Percentiles rank a stretch among this genome's conserved stretches.
Evolutionary conservation across 2,888 invertebrate species (phyloP).

Genomic region (Nomada hirtipes): DNA sequence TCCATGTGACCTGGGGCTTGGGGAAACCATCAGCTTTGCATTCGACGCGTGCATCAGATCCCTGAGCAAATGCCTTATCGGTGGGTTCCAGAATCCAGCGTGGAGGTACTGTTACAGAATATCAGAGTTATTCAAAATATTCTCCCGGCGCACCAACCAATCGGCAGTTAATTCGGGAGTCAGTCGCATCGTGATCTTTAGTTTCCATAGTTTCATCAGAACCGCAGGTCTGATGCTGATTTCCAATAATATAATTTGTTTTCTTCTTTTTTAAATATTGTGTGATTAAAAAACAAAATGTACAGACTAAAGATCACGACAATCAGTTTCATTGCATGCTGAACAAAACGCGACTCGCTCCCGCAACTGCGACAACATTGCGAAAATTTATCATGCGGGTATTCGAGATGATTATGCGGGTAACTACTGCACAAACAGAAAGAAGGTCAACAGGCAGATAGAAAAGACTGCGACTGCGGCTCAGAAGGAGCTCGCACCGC

Average conservation of each 20-base stretch:
- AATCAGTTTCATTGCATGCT: conserved; percentile 55
- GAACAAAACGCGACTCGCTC: conserved; percentile 63
- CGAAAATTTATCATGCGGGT: conserved; percentile 65
- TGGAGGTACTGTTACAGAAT: conserved; percentile 92
- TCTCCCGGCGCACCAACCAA: conserved; percentile 47
- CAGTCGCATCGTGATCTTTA: conserved; percentile 56
- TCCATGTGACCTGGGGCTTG: conserved; percentile 97
- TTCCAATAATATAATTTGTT: neutral
- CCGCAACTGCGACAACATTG: conserved; percentile 66
- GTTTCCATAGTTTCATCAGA: neutral
- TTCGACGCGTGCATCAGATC: conserved; percentile 96
- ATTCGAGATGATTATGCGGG: conserved; percentile 69
- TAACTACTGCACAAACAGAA: conserved; percentile 65
- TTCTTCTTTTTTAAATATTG: neutral
- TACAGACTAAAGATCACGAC: conserved; percentile 43
- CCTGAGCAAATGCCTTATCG: conserved; percentile 97
- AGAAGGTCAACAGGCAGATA: conserved; percentile 69
- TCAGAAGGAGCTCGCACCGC: conserved; percentile 58
- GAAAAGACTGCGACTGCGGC: conserved; percentile 50
- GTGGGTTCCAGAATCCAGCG: conserved; percentile 98
- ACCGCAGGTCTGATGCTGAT: neutral
- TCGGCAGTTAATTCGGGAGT: conserved; percentile 68
- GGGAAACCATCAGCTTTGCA: conserved; percentile 98
- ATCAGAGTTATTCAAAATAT: conserved; percentile 50
- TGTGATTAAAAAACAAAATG: neutral